phyloP scores from a whole-genome alignment of 2,888 invertebrate species.

The Zygothrica quintamaculata region DNA sequence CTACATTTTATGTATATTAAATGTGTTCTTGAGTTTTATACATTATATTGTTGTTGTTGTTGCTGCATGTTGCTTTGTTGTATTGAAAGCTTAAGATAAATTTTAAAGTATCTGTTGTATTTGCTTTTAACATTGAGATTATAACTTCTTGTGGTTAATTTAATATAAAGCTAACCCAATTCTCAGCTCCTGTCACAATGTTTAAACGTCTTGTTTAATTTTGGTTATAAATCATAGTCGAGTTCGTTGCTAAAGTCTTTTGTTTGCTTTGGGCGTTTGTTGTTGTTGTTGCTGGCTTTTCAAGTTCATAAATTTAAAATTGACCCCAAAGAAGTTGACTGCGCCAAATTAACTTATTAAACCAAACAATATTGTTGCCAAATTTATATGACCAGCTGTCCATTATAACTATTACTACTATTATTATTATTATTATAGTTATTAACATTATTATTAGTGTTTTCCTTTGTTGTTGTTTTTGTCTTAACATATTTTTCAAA shows the following conservation, averaged over 20 bases:
- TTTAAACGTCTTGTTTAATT: conserved; percentile 38
- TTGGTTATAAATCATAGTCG: conserved; percentile 64
- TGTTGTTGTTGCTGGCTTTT: conserved; percentile 27
- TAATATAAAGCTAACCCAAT: conserved; percentile 70
- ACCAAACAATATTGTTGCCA: neutral
- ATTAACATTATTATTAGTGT: no score
- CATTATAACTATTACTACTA: no score
- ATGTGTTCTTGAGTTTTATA: no score
- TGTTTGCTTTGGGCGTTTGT: conserved; percentile 28
- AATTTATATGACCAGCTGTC: conserved; percentile 18
- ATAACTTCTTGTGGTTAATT: conserved; percentile 31
- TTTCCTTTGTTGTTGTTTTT: no score
- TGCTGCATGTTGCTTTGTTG: no score
- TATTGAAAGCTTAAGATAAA: no score
- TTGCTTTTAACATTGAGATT: no score
- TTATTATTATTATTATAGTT: no score
- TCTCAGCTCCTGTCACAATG: conserved; percentile 60
- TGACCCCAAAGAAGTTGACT: conserved; percentile 34
- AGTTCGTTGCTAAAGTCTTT: conserved; percentile 52
- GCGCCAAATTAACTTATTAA: conserved; percentile 40
- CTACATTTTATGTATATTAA: no score
- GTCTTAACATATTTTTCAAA: conserved; percentile 39
- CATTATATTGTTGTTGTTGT: no score
- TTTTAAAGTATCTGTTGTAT: conserved; percentile 10
- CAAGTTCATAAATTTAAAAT: conserved; percentile 68